Base-by-base conservation (phyloP, 2,797 vertebrate genomes). In the Melanotaenia boesemani region DNA sequence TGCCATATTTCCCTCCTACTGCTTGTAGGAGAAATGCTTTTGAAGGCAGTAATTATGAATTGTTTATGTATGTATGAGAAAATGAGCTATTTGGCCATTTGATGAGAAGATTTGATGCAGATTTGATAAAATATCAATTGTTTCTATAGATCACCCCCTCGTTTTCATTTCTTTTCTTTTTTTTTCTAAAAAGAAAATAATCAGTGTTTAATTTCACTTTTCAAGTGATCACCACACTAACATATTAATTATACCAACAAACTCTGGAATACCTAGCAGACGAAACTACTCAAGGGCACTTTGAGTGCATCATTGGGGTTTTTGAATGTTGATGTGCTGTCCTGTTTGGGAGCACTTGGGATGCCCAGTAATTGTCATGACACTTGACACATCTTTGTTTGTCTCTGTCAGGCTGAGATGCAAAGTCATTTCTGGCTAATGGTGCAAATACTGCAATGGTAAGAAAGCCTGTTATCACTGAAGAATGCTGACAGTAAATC, bases 341-440 rank as follows among this genome's bases (percentile, higher is more conserved):
- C 20, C 56, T 24, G 5, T 67, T 46, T 52, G 41, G 60, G 16
- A 67, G 67, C 68, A 70, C 30, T 46, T 55, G 56, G 59, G 18
- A 11, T 6, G 74, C 34, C 57, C 48, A 81, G 83, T 77, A 71
- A 68, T 71, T 70, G 74, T 71, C 58, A 55, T 64, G 58, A 80
- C 64, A 66, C 55, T 55, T 61, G 76, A 81, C 48, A 28, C 36
- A 61, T 34, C 64, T 69, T 66, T 68, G 50, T 77, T 84, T 52
- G 65, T 83, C 76, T 80, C 44, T 67, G 70, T 73, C 72, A 72
- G 56, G 48, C 15, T 54, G n/a, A 70, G 64, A 83, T 73, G 72
- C 83, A 77, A 67, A 81, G 76, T 85, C 82, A 86, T 87, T 74
- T 64, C 55, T 59, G 67, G 56, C 63, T 85, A 85, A 87, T 83